Conservation (phyloP, 2,888 invertebrate species). For the Epirrhoe alternata region DNA sequence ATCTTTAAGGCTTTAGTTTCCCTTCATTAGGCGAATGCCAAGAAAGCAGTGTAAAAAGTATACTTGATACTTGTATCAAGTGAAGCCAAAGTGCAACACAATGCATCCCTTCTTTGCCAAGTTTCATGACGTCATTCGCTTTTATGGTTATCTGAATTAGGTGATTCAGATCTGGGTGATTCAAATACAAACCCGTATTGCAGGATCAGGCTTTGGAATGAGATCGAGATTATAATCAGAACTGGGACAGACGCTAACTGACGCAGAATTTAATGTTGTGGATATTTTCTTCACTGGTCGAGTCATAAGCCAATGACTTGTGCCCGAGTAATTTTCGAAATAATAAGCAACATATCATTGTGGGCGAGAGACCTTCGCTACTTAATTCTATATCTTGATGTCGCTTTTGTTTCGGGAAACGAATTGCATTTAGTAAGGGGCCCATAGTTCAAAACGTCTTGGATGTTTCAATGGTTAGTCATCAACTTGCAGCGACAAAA, state of each 20-base stretch:
- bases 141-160: constrained; percentile 9
- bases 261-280: not conserved
- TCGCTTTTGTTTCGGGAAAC: not conserved
- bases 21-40: too few relatives aligned
- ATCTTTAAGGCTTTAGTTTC: too few relatives aligned
- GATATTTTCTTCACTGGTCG: not conserved
- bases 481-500: constrained; percentile 26
- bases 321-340: not conserved
- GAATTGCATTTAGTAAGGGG: not conserved
- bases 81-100: constrained; percentile 3
- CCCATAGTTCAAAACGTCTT: not conserved
- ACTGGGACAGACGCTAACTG: not conserved
- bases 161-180: constrained; percentile 9
- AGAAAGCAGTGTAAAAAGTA: too few relatives aligned
- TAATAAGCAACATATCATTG: too few relatives aligned
- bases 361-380: not conserved
- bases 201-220: not conserved
- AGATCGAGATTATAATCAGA: not conserved
- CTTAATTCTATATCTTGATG: not conserved
- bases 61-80: not conserved
- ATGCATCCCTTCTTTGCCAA: constrained; percentile 15
- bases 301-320: not conserved
- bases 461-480: constrained; percentile 27
- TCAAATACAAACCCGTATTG: constrained; percentile 16
- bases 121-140: constrained; percentile 12